Evolutionary conservation across 92 coral and sea anemone species (phyloP).

Genomic region (Epizoanthus ramosus): DNA sequence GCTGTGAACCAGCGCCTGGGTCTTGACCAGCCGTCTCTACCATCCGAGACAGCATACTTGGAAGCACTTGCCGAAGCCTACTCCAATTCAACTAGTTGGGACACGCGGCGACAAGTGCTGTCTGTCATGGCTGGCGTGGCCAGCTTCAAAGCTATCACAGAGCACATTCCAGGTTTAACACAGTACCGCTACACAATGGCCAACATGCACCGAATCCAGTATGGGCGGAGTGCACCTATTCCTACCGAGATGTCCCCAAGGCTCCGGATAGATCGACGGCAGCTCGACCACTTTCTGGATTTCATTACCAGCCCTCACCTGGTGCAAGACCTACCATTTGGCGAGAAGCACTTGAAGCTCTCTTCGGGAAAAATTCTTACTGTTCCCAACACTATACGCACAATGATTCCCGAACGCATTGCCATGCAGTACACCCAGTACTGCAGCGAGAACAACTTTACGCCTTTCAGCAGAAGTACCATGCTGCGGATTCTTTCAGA

Average conservation of each 20-base stretch:
- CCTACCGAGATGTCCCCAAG: neutral
- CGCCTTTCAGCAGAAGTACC: conserved; percentile 10
- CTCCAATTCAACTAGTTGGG: conserved; percentile 15
- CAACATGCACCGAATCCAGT: conserved; percentile 31
- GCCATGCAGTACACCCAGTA: conserved; percentile 17
- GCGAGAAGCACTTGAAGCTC: conserved; percentile 13
- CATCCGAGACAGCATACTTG: conserved; percentile 29
- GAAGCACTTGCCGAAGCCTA: conserved; percentile 46
- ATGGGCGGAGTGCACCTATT: conserved; percentile 33
- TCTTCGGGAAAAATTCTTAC: neutral
- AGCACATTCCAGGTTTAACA: neutral
- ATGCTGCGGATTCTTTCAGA: conserved; percentile 2
- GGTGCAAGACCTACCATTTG: conserved; percentile 4
- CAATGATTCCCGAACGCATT: neutral
- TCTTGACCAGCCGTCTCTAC: conserved; percentile 21
- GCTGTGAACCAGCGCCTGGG: conserved; percentile 22
- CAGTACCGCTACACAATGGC: conserved; percentile 13
- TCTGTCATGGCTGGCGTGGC: conserved; percentile 13
- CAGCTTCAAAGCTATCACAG: conserved; percentile 1
- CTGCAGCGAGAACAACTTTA: neutral
- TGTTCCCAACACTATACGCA: neutral
- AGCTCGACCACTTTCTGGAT: conserved; percentile 15
- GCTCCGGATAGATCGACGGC: conserved; percentile 2
- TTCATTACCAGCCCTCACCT: conserved; percentile 19
- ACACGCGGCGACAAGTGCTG: conserved; percentile 9